phyloP scores from a whole-genome alignment of 2,888 invertebrate species.

The Parapristionchus giblindavisi region DNA sequence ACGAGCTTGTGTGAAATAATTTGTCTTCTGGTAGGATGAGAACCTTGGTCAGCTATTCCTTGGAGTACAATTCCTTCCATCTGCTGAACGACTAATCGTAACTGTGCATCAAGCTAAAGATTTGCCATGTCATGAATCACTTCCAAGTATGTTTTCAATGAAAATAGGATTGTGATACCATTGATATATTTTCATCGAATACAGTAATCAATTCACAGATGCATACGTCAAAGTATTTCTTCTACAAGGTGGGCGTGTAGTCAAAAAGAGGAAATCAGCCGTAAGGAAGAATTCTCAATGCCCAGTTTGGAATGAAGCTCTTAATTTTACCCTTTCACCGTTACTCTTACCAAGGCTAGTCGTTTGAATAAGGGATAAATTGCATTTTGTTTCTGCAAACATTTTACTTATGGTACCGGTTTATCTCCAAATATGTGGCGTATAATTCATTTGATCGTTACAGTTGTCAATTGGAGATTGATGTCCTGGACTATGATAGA shows the following conservation, averaged over 20 bases:
- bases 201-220: too few species aligned
- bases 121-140: slow-evolving; percentile 58
- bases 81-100: slow-evolving; percentile 75
- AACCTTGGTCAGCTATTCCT: slow-evolving; percentile 73
- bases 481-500: slow-evolving; percentile 47
- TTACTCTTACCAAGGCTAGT: slow-evolving; percentile 31
- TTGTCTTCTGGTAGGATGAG: slow-evolving; percentile 38
- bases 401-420: too few species aligned
- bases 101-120: slow-evolving; percentile 75
- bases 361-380: too few species aligned
- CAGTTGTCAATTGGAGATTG: slow-evolving; percentile 53
- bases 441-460: too few species aligned
- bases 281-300: slow-evolving; percentile 73
- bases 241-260: slow-evolving; percentile 71
- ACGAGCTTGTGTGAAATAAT: neutral
- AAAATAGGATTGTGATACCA: slow-evolving; percentile 39
- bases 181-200: neutral
- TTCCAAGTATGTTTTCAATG: slow-evolving; percentile 42
- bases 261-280: slow-evolving; percentile 74
- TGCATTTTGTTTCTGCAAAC: too few species aligned
- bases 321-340: slow-evolving; percentile 71
- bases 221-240: slow-evolving; percentile 74
- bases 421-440: too few species aligned
- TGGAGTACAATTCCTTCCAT: slow-evolving; percentile 74
- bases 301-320: slow-evolving; percentile 75